Conservation (phyloP, 2,113 vertebrate genomes). For the Ptilorrhoa leucosticta region DNA sequence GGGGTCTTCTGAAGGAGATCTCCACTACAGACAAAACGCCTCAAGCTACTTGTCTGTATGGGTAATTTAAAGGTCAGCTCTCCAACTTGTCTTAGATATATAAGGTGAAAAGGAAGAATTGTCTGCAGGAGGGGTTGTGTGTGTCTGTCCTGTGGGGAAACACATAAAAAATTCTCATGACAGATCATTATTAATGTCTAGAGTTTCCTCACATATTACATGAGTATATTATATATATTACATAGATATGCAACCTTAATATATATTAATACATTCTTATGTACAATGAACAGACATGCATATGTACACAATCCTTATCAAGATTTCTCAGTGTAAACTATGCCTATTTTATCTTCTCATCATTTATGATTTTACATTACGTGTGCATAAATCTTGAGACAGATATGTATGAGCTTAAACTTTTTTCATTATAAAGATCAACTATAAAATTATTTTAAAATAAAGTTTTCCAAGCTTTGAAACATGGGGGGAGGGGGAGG, state of each 20-base stretch:
- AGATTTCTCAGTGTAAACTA: background rate
- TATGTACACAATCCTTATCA: background rate
- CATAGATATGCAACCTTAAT: background rate
- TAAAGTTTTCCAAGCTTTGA: background rate
- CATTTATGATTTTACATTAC: background rate
- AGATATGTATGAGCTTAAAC: background rate
- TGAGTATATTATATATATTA: background rate
- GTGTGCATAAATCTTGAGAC: background rate
- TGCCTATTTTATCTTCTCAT: background rate
- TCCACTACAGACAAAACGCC: background rate
- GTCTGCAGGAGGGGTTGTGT: background rate
- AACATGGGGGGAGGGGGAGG: background rate
- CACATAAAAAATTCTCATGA: background rate
- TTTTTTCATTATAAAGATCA: background rate
- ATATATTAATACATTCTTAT: background rate
- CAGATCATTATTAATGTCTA: background rate
- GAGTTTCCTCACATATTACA: background rate
- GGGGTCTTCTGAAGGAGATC: background rate
- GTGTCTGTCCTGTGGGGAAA: background rate
- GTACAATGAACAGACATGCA: background rate
- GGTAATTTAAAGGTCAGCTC: slow-evolving; percentile 2
- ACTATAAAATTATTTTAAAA: background rate
- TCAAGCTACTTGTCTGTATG: background rate
- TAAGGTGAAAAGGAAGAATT: background rate
- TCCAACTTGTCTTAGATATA: background rate